Evolutionary conservation across 1,140 invertebrate species (phyloP).

Genomic region (Drosophila erecta): DNA sequence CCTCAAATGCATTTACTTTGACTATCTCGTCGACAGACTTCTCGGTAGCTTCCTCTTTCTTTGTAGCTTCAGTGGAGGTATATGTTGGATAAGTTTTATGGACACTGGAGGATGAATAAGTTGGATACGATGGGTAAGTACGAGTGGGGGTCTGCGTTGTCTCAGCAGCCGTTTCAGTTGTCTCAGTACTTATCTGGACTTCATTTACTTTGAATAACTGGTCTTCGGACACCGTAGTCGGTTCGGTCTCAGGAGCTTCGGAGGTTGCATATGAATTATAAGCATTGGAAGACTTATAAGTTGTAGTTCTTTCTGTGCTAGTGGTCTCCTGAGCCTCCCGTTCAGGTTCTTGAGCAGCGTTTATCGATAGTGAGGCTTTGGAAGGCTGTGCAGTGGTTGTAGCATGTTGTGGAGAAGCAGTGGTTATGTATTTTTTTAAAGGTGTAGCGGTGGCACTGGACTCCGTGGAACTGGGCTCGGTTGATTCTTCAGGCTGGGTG

Average conservation of each 20-base stretch:
- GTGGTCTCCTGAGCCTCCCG: neutral
- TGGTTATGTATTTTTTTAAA: constrained; percentile 13
- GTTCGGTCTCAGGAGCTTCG: neutral
- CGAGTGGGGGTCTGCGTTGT: neutral
- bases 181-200: neutral
- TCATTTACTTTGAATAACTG: constrained; percentile 13
- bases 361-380: constrained; percentile 2
- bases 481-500: neutral
- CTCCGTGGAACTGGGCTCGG: constrained; percentile 1
- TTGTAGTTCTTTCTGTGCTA: neutral
- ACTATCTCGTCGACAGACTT: too few relatives aligned
- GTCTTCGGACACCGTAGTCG: neutral
- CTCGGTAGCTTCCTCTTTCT: too few relatives aligned
- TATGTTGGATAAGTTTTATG: neutral
- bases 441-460: neutral
- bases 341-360: neutral
- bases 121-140: neutral
- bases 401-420: constrained; percentile 2
- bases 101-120: neutral
- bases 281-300: neutral
- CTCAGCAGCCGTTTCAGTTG: neutral
- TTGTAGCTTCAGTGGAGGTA: neutral
- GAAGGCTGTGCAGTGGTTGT: constrained; percentile 14
- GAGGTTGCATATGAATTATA: neutral
- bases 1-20: too few relatives aligned